Evolutionary conservation across 2,113 vertebrate genomes (phyloP).

Genomic region (Pterocles orientalis): DNA sequence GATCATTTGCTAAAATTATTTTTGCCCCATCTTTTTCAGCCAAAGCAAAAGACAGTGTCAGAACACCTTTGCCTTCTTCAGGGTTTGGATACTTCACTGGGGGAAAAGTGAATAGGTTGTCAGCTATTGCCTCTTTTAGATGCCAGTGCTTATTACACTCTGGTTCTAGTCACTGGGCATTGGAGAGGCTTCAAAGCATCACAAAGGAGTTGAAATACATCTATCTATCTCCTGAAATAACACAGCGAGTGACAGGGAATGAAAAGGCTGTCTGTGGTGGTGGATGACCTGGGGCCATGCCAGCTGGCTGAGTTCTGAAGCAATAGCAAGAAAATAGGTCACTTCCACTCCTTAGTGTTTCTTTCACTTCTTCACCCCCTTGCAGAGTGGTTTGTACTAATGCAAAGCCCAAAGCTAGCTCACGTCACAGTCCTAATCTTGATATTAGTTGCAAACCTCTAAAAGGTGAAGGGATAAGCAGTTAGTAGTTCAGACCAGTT

Average conservation of each 20-base stretch:
- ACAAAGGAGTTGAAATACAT: background rate
- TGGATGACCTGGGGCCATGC: slow-evolving; percentile 13
- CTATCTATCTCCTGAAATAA: background rate
- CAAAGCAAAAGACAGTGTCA: slow-evolving; percentile 91
- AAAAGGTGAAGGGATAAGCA: background rate
- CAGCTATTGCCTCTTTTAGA: background rate
- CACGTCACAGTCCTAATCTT: background rate
- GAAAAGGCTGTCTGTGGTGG: background rate
- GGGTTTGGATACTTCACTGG: too few species aligned
- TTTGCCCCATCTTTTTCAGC: slow-evolving; percentile 88
- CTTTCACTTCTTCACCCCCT: background rate
- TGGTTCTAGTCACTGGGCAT: background rate
- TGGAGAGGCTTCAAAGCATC: background rate
- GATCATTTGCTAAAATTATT: slow-evolving; percentile 93
- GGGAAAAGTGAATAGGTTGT: background rate
- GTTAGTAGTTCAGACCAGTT: background rate
- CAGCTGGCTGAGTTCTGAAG: slow-evolving; percentile 30
- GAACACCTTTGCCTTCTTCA: too few species aligned
- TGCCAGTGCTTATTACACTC: background rate
- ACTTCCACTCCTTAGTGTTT: background rate
- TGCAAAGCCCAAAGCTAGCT: background rate
- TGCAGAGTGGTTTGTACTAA: background rate
- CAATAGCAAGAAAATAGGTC: slow-evolving; percentile 22
- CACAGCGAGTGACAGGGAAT: background rate
- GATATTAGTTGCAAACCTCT: background rate